Evolutionary conservation across 2,888 invertebrate species (phyloP).

Genomic region (Myopa testacea): DNA sequence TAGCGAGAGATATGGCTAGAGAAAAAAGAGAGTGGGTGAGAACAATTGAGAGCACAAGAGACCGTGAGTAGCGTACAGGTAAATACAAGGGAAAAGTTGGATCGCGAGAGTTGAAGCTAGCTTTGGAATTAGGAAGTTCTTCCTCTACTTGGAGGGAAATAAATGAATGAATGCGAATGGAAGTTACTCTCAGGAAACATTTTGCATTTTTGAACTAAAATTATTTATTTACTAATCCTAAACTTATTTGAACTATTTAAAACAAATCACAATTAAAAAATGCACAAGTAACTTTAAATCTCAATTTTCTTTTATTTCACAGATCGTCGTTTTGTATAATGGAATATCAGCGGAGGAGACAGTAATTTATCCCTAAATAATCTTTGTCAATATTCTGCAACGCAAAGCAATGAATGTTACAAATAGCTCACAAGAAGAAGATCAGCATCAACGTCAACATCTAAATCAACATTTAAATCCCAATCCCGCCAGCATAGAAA

Average conservation of each 20-base stretch:
- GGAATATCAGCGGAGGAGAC: background rate
- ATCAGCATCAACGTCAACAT: conserved; percentile 38
- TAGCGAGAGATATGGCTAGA: background rate
- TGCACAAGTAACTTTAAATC: background rate
- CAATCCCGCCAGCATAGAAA: conserved; percentile 34
- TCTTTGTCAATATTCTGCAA: conserved; percentile 1
- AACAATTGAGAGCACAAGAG: background rate
- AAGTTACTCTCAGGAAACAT: too few relatives aligned
- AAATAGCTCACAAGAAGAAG: conserved; percentile 48
- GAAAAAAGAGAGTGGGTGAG: conserved; percentile 22
- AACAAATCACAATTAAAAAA: background rate
- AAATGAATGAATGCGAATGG: too few relatives aligned
- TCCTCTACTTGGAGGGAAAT: too few relatives aligned
- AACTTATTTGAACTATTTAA: background rate
- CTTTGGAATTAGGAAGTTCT: background rate
- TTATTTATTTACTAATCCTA: background rate
- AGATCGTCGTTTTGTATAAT: background rate
- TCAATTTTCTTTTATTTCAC: background rate
- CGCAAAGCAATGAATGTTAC: conserved; percentile 58
- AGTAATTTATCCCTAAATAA: background rate
- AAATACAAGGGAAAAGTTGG: background rate
- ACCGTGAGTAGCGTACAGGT: background rate
- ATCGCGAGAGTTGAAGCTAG: background rate
- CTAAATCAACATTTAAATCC: background rate
- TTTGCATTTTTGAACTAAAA: background rate